Percentiles rank a stretch among this genome's conserved stretches.
phyloP scores from a whole-genome alignment of 1,140 invertebrate genomes.

The Aethina tumida region DNA sequence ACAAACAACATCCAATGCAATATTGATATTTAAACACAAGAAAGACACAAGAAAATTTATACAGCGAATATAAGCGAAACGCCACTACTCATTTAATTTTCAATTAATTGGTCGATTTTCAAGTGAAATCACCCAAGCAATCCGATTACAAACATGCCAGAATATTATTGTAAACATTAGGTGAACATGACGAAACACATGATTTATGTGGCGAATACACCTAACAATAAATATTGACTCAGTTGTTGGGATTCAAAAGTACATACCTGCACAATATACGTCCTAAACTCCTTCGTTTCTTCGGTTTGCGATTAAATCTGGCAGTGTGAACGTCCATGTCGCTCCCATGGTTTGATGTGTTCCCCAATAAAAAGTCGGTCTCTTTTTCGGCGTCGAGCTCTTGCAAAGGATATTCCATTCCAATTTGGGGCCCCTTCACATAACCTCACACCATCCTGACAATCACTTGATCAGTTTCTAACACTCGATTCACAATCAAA shows the following conservation, averaged over 20 bases:
- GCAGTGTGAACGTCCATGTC: conserved; percentile 33
- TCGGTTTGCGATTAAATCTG: conserved; percentile 32
- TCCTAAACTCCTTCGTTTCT: conserved; percentile 24
- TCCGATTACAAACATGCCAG: background rate
- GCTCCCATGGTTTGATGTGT: conserved; percentile 34
- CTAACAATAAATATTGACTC: background rate
- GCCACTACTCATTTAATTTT: background rate
- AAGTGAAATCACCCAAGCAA: background rate
- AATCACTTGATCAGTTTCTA: background rate
- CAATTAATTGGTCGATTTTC: background rate
- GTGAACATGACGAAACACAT: background rate
- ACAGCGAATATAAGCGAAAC: conserved; percentile 1
- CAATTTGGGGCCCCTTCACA: conserved; percentile 4
- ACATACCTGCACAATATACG: conserved; percentile 42
- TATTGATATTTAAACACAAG: background rate
- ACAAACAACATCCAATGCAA: background rate
- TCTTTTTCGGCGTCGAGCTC: conserved; percentile 57
- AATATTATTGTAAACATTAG: conserved; percentile 1
- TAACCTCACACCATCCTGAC: background rate
- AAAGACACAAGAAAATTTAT: background rate
- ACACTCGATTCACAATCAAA: too few relatives aligned
- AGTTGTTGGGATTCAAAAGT: background rate
- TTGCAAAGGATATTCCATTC: conserved; percentile 38
- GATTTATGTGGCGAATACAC: background rate
- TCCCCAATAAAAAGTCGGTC: conserved; percentile 50